These are phyloP conservation scores for Apteryx owenii DNA, from an alignment of 2,113 vertebrate species.

Conservation along the genomic window DNA sequence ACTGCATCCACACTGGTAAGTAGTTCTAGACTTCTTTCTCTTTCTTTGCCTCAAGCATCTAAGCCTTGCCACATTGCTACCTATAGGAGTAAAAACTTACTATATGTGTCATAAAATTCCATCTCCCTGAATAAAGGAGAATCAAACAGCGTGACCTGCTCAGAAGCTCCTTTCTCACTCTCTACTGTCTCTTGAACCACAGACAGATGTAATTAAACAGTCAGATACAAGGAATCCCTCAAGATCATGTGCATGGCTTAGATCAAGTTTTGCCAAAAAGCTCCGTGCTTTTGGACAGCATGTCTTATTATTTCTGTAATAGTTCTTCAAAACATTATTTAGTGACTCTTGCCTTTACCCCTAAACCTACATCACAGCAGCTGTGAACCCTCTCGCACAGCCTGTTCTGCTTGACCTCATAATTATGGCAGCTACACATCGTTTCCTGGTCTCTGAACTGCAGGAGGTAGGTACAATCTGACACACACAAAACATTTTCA, in stretches of 20 bases:
- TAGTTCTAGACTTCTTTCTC: not conserved
- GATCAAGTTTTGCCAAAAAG: not conserved
- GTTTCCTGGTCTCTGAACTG: not conserved
- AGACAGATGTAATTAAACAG: not conserved
- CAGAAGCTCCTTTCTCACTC: not conserved
- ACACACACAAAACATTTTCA: not conserved
- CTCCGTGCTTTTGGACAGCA: not conserved
- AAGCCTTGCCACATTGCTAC: not conserved
- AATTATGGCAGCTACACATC: accelerated
- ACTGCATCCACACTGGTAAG: not conserved
- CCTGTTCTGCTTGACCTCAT: not conserved
- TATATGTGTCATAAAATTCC: not conserved
- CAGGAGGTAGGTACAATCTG: not conserved
- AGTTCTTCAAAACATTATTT: not conserved
- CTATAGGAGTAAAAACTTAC: not conserved
- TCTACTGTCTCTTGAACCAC: not conserved
- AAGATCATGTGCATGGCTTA: not conserved
- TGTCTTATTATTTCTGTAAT: not conserved
- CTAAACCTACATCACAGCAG: not conserved
- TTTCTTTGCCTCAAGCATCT: not conserved
- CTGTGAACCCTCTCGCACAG: not conserved
- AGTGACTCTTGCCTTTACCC: not conserved
- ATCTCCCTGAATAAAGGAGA: not conserved
- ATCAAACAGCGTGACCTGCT: not conserved
- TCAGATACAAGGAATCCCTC: not conserved